These are phyloP conservation scores for Drosophila mayri DNA, from an alignment of 1,140 invertebrate species.

Conservation along the genomic window DNA sequence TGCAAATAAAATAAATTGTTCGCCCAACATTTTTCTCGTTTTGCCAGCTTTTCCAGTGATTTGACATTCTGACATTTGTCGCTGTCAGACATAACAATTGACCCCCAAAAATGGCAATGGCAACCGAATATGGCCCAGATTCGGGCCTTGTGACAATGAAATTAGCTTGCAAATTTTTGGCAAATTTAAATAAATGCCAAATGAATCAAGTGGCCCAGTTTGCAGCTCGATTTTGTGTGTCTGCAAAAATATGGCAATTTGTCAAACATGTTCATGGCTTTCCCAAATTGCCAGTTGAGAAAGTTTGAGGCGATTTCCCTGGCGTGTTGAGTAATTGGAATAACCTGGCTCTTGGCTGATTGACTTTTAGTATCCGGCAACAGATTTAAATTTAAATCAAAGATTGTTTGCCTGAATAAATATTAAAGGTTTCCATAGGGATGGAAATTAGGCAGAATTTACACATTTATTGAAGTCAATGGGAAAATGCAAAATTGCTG, in stretches of 20 bases:
- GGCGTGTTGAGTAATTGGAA: constrained; percentile 31
- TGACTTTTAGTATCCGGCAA: background rate
- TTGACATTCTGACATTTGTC: constrained; percentile 77
- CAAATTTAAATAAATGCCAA: constrained; percentile 55
- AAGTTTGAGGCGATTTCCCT: constrained; percentile 19
- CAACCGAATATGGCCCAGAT: constrained; percentile 25
- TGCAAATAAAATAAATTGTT: constrained; percentile 60
- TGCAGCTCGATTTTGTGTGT: constrained; percentile 14
- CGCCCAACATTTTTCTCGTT: background rate
- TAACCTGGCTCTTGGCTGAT: constrained; percentile 2
- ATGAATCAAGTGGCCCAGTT: constrained; percentile 40
- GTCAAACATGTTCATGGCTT: constrained; percentile 26
- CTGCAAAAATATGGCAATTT: constrained; percentile 43
- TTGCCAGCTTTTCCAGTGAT: constrained; percentile 45
- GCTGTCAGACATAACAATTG: constrained; percentile 77
- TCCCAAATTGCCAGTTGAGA: constrained; percentile 28
- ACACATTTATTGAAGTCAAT: background rate
- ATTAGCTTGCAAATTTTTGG: constrained; percentile 43
- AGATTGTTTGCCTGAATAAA: too few relatives aligned
- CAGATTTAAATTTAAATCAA: background rate
- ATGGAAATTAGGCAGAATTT: background rate
- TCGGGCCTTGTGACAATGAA: constrained; percentile 37
- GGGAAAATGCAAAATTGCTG: background rate
- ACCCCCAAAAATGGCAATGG: constrained; percentile 54
- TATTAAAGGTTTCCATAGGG: background rate